Evolutionary conservation across 2,888 invertebrate genomes (phyloP).

Genomic region (Argynnis bischoffii): DNA sequence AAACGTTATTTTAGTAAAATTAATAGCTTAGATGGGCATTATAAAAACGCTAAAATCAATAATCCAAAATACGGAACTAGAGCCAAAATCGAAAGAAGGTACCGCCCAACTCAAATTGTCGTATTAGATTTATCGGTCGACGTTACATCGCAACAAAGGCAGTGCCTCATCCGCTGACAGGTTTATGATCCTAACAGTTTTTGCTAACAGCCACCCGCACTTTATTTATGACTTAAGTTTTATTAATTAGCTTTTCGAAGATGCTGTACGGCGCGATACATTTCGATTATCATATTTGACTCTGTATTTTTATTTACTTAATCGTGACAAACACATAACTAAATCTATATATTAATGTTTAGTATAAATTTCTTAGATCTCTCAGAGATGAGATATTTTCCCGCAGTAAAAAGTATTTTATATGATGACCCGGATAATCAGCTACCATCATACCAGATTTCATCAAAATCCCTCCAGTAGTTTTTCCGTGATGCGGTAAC

Average conservation of each 20-base stretch:
- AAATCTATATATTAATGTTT: too few species aligned
- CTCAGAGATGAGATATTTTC: too few species aligned
- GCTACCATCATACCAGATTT: too few species aligned
- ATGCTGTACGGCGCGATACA: constrained; percentile 39
- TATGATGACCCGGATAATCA: too few species aligned
- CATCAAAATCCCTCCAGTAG: too few species aligned
- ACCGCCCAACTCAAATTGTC: constrained; percentile 62
- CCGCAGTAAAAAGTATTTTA: too few species aligned
- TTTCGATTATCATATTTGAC: constrained; percentile 14
- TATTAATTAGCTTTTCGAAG: constrained; percentile 77
- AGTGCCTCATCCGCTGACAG: constrained; percentile 79
- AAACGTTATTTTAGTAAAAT: too few species aligned
- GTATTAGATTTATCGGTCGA: constrained; percentile 74
- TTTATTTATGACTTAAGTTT: constrained; percentile 78
- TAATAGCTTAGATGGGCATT: too few species aligned
- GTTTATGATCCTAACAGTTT: constrained; percentile 82
- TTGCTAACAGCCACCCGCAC: constrained; percentile 76
- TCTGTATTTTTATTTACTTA: not conserved
- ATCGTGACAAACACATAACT: too few species aligned
- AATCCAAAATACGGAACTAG: constrained; percentile 7
- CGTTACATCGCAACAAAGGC: constrained; percentile 77
- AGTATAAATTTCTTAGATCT: too few species aligned
- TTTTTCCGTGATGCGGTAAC: too few species aligned
- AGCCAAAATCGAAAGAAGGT: constrained; percentile 35
- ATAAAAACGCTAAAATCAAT: constrained; percentile 1